Evolutionary conservation across 1,140 invertebrate species (phyloP), one percentile per base, ranked within the genome.

Genomic region (Zaprionus tsacasi): DNA sequence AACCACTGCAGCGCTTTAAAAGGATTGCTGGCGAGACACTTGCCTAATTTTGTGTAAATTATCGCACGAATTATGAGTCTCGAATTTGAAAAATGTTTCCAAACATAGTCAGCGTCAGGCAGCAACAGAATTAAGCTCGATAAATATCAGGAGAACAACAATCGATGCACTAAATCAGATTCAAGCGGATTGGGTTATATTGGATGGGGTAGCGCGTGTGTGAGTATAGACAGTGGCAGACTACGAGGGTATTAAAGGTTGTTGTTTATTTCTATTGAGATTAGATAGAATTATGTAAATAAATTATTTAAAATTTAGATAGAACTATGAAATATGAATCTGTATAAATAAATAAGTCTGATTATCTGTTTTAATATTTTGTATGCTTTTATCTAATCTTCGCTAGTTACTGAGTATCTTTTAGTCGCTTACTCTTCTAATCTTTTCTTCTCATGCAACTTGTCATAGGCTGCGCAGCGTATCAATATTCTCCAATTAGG

Each of bases 31-130:
- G 83, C 83, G 79, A 87, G 83, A 87, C 83, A 87, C 80, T 88
- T 88, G 85, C 85, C 83, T 87, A 87, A 87, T 87, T 87, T 89
- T 83, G 85, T 87, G 85, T 87, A 87, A 87, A 87, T 89, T 87
- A 87, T 87, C 83, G 83, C 85, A 87, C 83, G 85, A 87, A 87
- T 87, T 87, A 87, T 87, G 83, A 87, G 80, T 83, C 83, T 88
- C 85, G 80, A 83, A 87, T 78, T 78, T 81, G 80, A 87, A 87
- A 83, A 88, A 88, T 82, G 45, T 80, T 66, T 56, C 83, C 83
- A 78, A 87, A 87, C 88, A 87, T 78, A 87, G 83, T 66, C 77
- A 89, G 55, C 74, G 67, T 48, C 70, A n/a, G 61, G 13, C 66
- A 70, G 55, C 43, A 48, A 40, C 58, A 68, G 76, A 76, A 86